Conservation (phyloP, 2,113 vertebrate species). For the Triplophysa siluroides region DNA sequence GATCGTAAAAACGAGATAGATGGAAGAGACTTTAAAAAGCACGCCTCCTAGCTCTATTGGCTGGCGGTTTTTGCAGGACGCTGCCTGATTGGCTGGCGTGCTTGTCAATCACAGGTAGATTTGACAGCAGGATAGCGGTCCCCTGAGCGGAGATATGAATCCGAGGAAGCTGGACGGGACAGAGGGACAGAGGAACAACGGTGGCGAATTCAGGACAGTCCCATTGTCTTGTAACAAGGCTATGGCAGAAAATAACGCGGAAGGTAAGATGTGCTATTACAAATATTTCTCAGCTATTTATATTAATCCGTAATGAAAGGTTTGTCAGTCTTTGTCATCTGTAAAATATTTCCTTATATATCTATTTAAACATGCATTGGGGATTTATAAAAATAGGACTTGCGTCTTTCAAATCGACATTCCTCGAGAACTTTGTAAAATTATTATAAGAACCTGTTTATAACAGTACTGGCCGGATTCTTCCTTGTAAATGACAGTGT, state of each 20-base stretch:
- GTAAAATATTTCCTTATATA: constrained; percentile 4
- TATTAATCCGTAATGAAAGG: background rate
- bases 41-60: constrained; percentile 50
- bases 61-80: background rate
- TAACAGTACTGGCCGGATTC: background rate
- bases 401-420: background rate
- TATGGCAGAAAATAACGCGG: constrained; percentile 32
- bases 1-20: background rate
- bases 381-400: background rate
- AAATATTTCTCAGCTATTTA: background rate
- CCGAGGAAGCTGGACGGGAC: background rate
- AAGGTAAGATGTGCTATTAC: constrained; percentile 41
- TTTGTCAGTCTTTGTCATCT: background rate
- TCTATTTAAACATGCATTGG: background rate
- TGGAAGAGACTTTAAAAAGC: background rate
- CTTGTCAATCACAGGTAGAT: constrained; percentile 35
- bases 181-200: constrained; percentile 14
- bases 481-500: background rate
- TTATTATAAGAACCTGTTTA: too few species aligned
- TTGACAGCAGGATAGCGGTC: constrained; percentile 52
- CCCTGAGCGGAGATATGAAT: constrained; percentile 36
- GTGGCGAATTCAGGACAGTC: background rate
- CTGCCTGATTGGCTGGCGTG: constrained; percentile 33
- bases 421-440: too few species aligned
- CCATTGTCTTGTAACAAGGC: background rate